Conservation (phyloP, 1,140 invertebrate species). For the Brachionus plicatilis region DNA sequence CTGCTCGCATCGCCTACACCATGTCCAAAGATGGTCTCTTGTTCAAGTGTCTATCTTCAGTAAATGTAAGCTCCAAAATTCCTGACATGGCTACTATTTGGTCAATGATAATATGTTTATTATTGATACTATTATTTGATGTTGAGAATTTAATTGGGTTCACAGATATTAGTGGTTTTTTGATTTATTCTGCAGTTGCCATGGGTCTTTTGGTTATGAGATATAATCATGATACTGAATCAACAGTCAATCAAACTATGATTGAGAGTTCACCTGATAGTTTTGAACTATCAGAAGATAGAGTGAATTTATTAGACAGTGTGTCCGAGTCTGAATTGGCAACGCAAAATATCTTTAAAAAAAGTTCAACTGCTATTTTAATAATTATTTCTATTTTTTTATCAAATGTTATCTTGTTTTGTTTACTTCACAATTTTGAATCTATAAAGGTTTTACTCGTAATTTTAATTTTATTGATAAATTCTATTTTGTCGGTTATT, state of each 20-base stretch:
- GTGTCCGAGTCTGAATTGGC: not conserved
- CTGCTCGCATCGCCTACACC: constrained; percentile 14
- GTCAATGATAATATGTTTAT: constrained; percentile 4
- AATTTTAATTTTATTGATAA: not conserved
- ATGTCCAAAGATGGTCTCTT: constrained; percentile 37
- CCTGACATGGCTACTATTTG: not conserved
- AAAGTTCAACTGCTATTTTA: not conserved
- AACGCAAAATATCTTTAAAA: not conserved
- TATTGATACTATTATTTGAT: constrained; percentile 15
- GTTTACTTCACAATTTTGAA: not conserved
- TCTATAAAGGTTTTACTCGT: not conserved
- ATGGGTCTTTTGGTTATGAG: not conserved
- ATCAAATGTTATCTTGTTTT: not conserved
- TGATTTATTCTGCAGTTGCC: constrained; percentile 14
- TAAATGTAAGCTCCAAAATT: not conserved
- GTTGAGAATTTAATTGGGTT: constrained; percentile 27
- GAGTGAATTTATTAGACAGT: not conserved
- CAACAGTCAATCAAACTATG: not conserved
- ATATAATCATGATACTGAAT: not conserved
- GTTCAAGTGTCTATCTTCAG: constrained; percentile 7
- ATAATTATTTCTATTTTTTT: not conserved
- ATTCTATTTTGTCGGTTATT: not conserved
- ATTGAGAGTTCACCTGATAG: constrained; percentile 7
- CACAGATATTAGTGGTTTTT: constrained; percentile 33
- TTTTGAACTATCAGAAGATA: not conserved